Evolutionary conservation across 2,888 invertebrate species (phyloP).

Genomic region (Meteorus cinctellus): DNA sequence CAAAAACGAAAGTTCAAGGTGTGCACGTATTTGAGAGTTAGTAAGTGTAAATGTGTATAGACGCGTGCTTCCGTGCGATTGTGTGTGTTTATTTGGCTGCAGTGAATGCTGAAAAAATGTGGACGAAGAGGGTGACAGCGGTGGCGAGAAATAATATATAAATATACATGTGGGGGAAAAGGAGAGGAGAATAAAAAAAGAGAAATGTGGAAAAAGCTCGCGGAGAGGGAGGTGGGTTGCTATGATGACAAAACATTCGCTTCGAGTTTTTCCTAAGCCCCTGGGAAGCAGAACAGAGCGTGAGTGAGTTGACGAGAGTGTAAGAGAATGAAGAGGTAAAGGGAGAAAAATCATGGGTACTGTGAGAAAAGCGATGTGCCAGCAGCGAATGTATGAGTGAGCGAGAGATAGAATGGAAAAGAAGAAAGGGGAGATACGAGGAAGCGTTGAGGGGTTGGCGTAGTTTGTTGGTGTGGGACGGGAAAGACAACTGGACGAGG

Average conservation of each 20-base stretch:
- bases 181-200: constrained; percentile 38
- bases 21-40: constrained; percentile 63
- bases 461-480: constrained; percentile 50
- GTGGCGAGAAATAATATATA: constrained; percentile 29
- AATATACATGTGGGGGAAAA: constrained; percentile 36
- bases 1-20: constrained; percentile 68
- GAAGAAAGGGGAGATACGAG: not conserved
- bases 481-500: constrained; percentile 49
- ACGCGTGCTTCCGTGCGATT: not conserved
- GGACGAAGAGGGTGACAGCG: constrained; percentile 30
- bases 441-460: constrained; percentile 28
- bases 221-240: constrained; percentile 57
- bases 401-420: not conserved
- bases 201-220: constrained; percentile 29
- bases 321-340: constrained; percentile 53
- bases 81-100: not conserved
- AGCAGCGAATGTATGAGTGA: not conserved
- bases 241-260: constrained; percentile 72
- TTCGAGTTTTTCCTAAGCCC: constrained; percentile 62
- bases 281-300: constrained; percentile 50
- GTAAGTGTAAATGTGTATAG: constrained; percentile 56
- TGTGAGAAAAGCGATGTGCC: constrained; percentile 9
- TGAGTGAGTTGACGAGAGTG: constrained; percentile 53
- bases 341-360: constrained; percentile 38
- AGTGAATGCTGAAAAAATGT: constrained; percentile 23